Conservation (phyloP, 2,888 invertebrate species). For the Eudemis profundana region DNA sequence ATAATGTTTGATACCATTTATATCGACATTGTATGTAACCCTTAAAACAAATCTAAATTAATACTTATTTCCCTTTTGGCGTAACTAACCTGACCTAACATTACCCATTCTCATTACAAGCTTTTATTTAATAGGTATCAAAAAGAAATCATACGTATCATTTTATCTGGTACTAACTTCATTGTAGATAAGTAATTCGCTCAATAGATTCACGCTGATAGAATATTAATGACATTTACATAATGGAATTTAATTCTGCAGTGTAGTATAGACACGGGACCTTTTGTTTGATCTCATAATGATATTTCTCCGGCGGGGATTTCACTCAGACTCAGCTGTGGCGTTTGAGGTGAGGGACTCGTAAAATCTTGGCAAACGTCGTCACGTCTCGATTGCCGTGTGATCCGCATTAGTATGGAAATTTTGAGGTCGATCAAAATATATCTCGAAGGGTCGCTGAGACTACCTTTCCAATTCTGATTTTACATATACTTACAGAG, state of each 20-base stretch:
- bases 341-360: not conserved
- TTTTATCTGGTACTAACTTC: too few species aligned
- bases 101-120: too few species aligned
- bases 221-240: not conserved
- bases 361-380: conserved; percentile 2
- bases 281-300: conserved; percentile 17
- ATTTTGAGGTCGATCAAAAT: not conserved
- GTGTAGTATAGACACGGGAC: not conserved
- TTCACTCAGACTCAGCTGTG: not conserved
- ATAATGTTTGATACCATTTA: too few species aligned
- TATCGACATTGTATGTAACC: too few species aligned
- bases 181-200: not conserved
- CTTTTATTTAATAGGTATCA: too few species aligned
- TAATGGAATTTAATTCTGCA: conserved; percentile 9
- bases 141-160: too few species aligned
- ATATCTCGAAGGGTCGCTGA: not conserved
- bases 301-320: conserved; percentile 5
- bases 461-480: too few species aligned
- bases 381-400: conserved; percentile 6
- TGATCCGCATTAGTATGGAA: conserved; percentile 22
- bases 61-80: too few species aligned
- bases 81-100: too few species aligned
- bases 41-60: too few species aligned
- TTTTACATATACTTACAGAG: too few species aligned
- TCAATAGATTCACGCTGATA: not conserved